Conservation (phyloP, 2,797 vertebrate species). For the Sebastes oblongus region DNA sequence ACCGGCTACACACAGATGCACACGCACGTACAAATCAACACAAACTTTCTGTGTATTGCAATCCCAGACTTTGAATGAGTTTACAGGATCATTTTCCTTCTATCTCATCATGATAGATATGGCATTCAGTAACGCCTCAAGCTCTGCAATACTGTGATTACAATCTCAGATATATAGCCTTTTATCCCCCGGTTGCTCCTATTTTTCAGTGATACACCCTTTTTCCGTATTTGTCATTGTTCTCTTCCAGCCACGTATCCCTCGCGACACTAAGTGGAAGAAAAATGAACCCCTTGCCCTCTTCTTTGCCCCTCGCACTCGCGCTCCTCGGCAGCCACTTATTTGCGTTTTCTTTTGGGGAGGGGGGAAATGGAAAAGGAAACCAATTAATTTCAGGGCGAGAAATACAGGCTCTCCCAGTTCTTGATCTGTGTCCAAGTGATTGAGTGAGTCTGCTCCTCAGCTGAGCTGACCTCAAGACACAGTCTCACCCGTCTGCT, state of each 20-base stretch:
- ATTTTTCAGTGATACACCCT: constrained; percentile 18
- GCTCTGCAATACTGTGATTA: constrained; percentile 49
- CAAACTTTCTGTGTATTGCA: not conserved
- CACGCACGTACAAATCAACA: not conserved
- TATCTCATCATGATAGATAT: constrained; percentile 53
- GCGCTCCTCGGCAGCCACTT: constrained; percentile 22
- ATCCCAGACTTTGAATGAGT: constrained; percentile 36
- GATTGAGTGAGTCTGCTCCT: constrained; percentile 53
- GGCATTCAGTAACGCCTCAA: constrained; percentile 46
- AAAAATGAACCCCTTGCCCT: constrained; percentile 57
- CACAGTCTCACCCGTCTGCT: constrained; percentile 15
- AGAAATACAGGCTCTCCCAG: constrained; percentile 39
- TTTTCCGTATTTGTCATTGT: constrained; percentile 56
- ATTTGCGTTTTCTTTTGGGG: constrained; percentile 18
- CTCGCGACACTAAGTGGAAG: constrained; percentile 44
- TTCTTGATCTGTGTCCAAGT: constrained; percentile 64
- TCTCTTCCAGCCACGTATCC: constrained; percentile 27
- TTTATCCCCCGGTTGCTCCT: constrained; percentile 42
- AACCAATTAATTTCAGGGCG: constrained; percentile 70
- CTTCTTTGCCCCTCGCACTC: constrained; percentile 19
- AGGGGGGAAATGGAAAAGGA: constrained; percentile 34
- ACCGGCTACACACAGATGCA: not conserved
- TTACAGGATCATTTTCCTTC: constrained; percentile 44
- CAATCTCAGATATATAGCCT: constrained; percentile 37
- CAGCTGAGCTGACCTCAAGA: constrained; percentile 63